Evolutionary conservation across 2,888 invertebrate species (phyloP), one percentile per base, ranked within the genome.

Genomic region (Eilema griseolum): DNA sequence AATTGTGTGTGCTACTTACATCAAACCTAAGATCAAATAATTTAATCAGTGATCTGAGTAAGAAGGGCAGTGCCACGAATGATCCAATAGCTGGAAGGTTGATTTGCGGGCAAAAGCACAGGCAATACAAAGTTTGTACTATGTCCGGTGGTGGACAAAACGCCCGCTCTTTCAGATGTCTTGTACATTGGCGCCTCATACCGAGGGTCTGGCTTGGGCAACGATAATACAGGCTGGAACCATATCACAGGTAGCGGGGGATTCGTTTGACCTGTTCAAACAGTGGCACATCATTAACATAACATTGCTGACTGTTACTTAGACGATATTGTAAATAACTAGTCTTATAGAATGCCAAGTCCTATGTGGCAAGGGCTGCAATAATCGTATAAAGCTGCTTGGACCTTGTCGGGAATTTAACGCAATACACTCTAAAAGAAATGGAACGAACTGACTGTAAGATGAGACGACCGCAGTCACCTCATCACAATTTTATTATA

Each of bases 71-170:
- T 98, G 74, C 98, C 99, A 83, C 98, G 97, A 61, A 98, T 96
- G 81, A 98, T 98, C 99, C 99, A 99, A 90, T 97, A 98, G 79
- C 97, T 96, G 61, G 97, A 96, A 0, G 96, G 90, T 77, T 96
- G 93, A 24, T 91, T 86, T 0, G 97, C 96, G 0, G 97, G 97
- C 66, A 99, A 87, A 41, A 97, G 92, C 73, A 98, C 97, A 0
- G 98, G 96, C 61, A 98, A 96, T 46, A 99, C 98, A 88, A 98
- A 99, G 95, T 99, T 99, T 2, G 98, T 99, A 83, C 98, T 98
- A 92, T 98, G 98, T 0, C 99, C 99, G 0, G 98, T 99, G 0
- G 98, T 99, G 11, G 98, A 98, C 20, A 99, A 95, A 0, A 96
- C 96, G 60, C 99, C 99, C 28, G 98, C 98, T 72, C 99, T 96